Conservation (phyloP, 2,888 invertebrate genomes). For the Amphiduros pacificus region DNA sequence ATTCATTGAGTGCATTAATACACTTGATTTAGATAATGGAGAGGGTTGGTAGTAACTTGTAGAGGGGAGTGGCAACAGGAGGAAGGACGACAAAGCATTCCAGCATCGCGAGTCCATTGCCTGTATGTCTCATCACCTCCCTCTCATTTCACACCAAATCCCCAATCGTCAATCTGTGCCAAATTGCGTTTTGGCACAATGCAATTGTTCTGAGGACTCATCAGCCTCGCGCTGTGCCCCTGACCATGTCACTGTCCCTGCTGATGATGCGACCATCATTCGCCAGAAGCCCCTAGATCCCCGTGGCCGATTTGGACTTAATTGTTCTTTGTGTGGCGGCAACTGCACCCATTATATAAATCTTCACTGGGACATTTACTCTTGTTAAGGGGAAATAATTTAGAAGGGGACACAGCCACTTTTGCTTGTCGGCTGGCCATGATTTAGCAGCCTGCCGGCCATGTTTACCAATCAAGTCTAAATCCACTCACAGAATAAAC, state of each 20-base stretch:
- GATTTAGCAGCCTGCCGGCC: conserved; percentile 12
- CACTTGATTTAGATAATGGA: no score
- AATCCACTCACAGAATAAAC: conserved; percentile 3
- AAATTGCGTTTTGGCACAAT: no score
- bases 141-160: no score
- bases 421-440: not conserved
- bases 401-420: not conserved
- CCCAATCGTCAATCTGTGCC: no score
- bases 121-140: no score
- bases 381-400: conserved; percentile 13
- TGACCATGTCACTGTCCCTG: not conserved
- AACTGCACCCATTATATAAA: conserved; percentile 6
- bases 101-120: no score
- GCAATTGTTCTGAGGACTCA: no score
- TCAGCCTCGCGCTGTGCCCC: no score
- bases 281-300: not conserved
- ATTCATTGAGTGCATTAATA: no score
- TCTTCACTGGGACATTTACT: conserved; percentile 7
- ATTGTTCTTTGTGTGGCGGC: not conserved
- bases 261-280: not conserved
- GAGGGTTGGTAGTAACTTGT: no score
- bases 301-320: not conserved
- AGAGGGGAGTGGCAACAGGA: no score
- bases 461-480: conserved; percentile 11
- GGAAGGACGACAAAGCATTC: no score